Conservation (phyloP, 2,113 vertebrate species). For the Phyllostomus hastatus region DNA sequence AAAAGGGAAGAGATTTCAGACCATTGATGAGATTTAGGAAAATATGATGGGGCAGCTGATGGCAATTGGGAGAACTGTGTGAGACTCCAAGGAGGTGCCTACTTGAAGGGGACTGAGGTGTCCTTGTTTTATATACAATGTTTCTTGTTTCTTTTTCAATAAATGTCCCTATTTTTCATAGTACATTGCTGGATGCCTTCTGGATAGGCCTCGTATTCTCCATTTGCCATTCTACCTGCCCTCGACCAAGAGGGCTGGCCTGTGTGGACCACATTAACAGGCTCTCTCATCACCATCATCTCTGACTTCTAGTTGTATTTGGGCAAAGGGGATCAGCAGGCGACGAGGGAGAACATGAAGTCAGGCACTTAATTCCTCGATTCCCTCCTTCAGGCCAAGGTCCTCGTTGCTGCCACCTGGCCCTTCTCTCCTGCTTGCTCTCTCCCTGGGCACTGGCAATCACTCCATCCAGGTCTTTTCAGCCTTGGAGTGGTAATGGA, state of each 20-base stretch:
- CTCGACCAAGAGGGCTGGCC: background rate
- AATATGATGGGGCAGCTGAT: too few relatives aligned
- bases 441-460: background rate
- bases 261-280: accelerated
- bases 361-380: background rate
- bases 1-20: too few relatives aligned
- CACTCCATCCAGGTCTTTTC: background rate
- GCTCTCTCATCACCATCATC: background rate
- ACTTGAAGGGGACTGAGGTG: too few relatives aligned
- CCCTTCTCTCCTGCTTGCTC: background rate
- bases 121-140: too few relatives aligned
- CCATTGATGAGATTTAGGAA: too few relatives aligned
- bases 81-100: too few relatives aligned
- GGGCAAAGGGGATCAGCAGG: background rate
- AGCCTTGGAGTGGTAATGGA: background rate
- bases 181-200: too few relatives aligned
- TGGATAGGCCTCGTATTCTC: background rate
- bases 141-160: too few relatives aligned
- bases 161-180: too few relatives aligned
- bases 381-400: background rate
- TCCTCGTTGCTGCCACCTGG: too few relatives aligned
- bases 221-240: background rate
- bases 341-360: background rate
- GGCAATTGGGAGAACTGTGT: too few relatives aligned
- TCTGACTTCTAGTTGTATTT: background rate